A percentile compares a stretch with the other conserved stretches of the same genome.
phyloP scores from a whole-genome alignment of 2,888 invertebrate species.

The Spicauda simplicius region DNA sequence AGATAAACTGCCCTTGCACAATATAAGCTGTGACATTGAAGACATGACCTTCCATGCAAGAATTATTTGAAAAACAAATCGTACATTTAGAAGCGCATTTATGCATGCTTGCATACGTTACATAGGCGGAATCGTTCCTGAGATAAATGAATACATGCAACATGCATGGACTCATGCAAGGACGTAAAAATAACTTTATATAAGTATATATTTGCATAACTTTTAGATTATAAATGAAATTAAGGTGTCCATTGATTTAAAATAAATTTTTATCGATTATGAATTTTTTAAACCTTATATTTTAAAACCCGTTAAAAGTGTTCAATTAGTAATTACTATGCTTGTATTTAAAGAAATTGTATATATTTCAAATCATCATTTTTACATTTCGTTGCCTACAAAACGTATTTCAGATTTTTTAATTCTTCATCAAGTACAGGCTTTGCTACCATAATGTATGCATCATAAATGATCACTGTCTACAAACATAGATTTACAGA shows the following conservation, averaged over 20 bases:
- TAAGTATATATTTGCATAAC: too few species aligned
- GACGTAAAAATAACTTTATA: conserved; percentile 11
- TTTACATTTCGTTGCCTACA: too few species aligned
- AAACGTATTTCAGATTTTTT: too few species aligned
- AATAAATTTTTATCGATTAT: too few species aligned
- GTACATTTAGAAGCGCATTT: conserved; percentile 50
- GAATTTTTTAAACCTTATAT: too few species aligned
- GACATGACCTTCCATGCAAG: conserved; percentile 50
- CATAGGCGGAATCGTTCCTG: conserved; percentile 43
- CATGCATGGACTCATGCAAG: conserved; percentile 38
- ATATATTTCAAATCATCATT: too few species aligned
- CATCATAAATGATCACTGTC: conserved; percentile 9
- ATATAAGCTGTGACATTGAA: conserved; percentile 54
- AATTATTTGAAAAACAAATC: conserved; percentile 62
- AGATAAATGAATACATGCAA: conserved; percentile 36
- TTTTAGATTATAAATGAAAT: too few species aligned
- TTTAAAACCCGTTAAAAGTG: too few species aligned
- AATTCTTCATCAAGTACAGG: conserved; percentile 6
- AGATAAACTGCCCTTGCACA: conserved; percentile 52
- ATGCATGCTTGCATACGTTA: conserved; percentile 46
- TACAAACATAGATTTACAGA: conserved; percentile 32
- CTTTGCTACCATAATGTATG: not conserved
- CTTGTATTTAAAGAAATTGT: too few species aligned
- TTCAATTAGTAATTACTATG: too few species aligned
- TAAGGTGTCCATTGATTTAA: too few species aligned